Percentiles rank a stretch among this genome's conserved stretches.
phyloP scores from a whole-genome alignment of 2,797 vertebrate genomes.

The Eupleurogrammus muticus region DNA sequence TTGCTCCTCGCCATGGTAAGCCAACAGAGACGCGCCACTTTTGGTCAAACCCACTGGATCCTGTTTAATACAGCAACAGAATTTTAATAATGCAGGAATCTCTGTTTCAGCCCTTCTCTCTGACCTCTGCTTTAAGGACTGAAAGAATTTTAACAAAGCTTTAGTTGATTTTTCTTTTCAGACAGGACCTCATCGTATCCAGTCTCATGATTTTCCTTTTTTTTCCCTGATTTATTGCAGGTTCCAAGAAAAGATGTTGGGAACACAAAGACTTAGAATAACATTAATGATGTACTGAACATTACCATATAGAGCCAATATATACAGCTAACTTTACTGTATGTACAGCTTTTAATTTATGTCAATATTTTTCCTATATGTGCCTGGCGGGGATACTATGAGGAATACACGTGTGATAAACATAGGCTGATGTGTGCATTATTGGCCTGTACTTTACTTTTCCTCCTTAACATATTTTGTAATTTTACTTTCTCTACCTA shows the following conservation, averaged over 20 bases:
- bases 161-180: slow-evolving; percentile 47
- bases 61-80: slow-evolving; percentile 41
- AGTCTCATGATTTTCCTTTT: slow-evolving; percentile 7
- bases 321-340: neutral
- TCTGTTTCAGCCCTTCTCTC: slow-evolving; percentile 51
- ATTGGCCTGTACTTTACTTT: neutral
- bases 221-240: slow-evolving; percentile 24
- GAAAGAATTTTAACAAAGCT: slow-evolving; percentile 55
- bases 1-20: slow-evolving; percentile 74
- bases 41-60: slow-evolving; percentile 45
- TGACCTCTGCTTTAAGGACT: slow-evolving; percentile 44
- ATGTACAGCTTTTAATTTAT: neutral
- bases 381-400: neutral
- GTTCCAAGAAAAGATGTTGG: neutral
- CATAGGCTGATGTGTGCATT: neutral
- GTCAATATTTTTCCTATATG: neutral
- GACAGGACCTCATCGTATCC: slow-evolving; percentile 16
- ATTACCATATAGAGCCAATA: neutral
- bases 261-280: neutral
- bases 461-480: neutral
- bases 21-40: slow-evolving; percentile 26
- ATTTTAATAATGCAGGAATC: slow-evolving; percentile 37
- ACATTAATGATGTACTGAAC: neutral
- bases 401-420: neutral
- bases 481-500: slow-evolving; percentile 3